Conservation (phyloP, 1,140 invertebrate species). For the Drosophila sp. region DNA sequence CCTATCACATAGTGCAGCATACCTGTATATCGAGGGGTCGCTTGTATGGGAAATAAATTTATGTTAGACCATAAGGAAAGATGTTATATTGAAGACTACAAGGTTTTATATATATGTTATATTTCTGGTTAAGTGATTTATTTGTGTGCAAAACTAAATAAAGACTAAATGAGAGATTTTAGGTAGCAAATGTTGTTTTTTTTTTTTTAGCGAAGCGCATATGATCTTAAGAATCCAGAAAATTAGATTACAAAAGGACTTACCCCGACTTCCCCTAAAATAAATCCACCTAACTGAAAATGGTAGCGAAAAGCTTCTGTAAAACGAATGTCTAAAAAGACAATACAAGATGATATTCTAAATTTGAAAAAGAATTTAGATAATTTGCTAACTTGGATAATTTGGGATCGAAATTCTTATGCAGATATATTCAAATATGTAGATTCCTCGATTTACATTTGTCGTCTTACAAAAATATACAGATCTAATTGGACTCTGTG, state of each 20-base stretch:
- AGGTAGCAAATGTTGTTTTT: too few species aligned
- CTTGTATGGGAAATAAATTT: neutral
- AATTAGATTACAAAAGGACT: too few species aligned
- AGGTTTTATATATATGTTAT: neutral
- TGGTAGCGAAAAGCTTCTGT: neutral
- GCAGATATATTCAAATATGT: neutral
- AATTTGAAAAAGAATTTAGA: neutral
- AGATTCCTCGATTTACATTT: neutral
- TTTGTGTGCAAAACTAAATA: neutral
- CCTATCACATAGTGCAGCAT: neutral
- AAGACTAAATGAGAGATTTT: too few species aligned
- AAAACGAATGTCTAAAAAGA: too few species aligned
- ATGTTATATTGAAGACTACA: neutral
- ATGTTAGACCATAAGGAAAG: neutral
- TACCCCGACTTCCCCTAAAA: too few species aligned
- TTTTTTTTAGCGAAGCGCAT: too few species aligned
- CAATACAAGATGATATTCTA: too few species aligned
- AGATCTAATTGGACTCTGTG: neutral
- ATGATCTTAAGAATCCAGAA: too few species aligned
- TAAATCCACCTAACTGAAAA: too few species aligned
- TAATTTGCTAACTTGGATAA: neutral
- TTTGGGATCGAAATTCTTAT: conserved; percentile 1
- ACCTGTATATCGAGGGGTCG: neutral
- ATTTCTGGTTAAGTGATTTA: too few species aligned
- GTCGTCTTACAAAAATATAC: neutral